These are phyloP conservation scores for Eupithecia exiguata DNA, from an alignment of 2,888 invertebrate genomes.

Conservation along the genomic window DNA sequence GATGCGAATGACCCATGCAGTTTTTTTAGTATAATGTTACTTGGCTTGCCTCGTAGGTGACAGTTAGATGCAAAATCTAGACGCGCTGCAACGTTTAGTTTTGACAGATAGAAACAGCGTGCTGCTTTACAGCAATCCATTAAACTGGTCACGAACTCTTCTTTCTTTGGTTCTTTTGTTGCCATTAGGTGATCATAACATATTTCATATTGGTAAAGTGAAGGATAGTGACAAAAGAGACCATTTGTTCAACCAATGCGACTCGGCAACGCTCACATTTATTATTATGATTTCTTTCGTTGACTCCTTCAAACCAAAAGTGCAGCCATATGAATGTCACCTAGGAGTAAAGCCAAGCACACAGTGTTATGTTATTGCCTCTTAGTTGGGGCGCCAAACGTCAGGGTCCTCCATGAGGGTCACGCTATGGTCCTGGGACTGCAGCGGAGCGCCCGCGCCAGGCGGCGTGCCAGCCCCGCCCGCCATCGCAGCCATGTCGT, in stretches of 20 bases:
- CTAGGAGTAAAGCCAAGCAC: slow-evolving; percentile 18
- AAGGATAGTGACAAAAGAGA: background rate
- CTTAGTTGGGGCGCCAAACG: slow-evolving; percentile 96
- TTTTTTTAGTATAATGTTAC: background rate
- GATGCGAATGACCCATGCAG: slow-evolving; percentile 25
- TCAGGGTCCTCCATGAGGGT: slow-evolving; percentile 96
- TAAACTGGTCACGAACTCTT: background rate
- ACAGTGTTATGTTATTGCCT: slow-evolving; percentile 53
- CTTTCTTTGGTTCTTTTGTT: background rate
- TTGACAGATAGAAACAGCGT: too few relatives aligned
- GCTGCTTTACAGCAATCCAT: background rate
- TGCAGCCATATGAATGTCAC: background rate
- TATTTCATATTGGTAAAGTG: too few relatives aligned
- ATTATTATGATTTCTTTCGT: background rate
- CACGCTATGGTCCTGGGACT: slow-evolving; percentile 86
- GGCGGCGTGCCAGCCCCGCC: slow-evolving; percentile 85
- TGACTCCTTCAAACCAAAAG: background rate
- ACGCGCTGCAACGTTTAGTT: background rate
- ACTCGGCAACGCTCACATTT: background rate
- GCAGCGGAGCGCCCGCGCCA: slow-evolving; percentile 75
- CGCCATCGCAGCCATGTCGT: slow-evolving; percentile 93
- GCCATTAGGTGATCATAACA: too few relatives aligned
- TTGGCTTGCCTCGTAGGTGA: slow-evolving; percentile 5
- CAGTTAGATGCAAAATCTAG: background rate
- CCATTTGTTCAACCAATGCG: background rate